These are phyloP conservation scores for Cladopsammia gracilis DNA, from an alignment of 64 coral and sea anemone species.

Conservation along the genomic window DNA sequence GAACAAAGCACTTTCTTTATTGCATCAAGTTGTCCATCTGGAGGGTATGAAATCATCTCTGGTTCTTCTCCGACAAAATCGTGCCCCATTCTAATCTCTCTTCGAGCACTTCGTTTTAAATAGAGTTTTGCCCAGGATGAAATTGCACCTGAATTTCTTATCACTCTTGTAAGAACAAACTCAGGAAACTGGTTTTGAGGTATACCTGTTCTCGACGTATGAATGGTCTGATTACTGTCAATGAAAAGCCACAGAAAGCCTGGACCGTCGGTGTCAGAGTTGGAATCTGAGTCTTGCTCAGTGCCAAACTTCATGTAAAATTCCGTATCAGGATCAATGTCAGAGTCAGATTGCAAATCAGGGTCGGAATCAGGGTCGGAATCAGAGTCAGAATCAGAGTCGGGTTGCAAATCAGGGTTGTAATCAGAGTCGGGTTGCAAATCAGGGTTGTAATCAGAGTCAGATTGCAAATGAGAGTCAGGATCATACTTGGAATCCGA, in stretches of 20 bases:
- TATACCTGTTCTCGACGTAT: slow-evolving; percentile 5
- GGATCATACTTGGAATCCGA: neutral
- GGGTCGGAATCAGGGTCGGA: too few species aligned
- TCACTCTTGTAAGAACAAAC: neutral
- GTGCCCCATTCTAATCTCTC: slow-evolving; percentile 7
- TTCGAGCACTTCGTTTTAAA: neutral
- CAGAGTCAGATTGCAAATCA: too few species aligned
- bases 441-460: too few species aligned
- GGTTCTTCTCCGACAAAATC: slow-evolving; percentile 31
- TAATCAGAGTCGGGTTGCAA: too few species aligned
- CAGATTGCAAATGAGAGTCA: too few species aligned
- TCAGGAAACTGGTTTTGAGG: neutral
- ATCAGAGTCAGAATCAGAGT: too few species aligned
- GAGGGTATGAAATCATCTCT: rapidly evolving
- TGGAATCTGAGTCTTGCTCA: neutral
- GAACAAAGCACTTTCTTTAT: neutral
- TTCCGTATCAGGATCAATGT: too few species aligned
- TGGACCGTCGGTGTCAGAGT: neutral
- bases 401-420: too few species aligned
- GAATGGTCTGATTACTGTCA: slow-evolving; percentile 14
- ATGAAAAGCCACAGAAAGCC: slow-evolving; percentile 61
- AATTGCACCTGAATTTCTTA: slow-evolving; percentile 9
- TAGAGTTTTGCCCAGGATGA: neutral
- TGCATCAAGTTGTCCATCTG: neutral
- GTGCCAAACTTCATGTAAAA: too few species aligned